A percentile compares a stretch with the other conserved stretches of the same genome.
phyloP scores from a whole-genome alignment of 2,113 vertebrate species.

The Pica pica region DNA sequence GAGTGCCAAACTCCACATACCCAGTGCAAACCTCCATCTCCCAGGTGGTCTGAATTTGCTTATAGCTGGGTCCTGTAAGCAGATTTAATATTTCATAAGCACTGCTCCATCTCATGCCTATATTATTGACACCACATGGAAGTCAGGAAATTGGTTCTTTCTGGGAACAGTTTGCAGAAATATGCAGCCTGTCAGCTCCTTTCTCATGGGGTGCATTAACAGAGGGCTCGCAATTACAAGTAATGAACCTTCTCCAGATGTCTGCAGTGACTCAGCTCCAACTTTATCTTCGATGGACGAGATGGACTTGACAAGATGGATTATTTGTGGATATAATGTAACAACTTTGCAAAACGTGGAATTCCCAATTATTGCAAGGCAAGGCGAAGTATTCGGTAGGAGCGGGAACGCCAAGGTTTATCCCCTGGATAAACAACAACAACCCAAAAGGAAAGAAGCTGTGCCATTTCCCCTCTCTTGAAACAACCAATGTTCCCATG shows the following conservation, averaged over 20 bases:
- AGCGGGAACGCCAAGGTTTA: background rate
- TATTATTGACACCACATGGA: constrained; percentile 98
- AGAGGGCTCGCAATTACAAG: constrained; percentile 89
- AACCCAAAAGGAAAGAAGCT: constrained; percentile 50
- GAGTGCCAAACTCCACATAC: constrained; percentile 66
- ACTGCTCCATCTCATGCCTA: constrained; percentile 84
- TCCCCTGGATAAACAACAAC: constrained; percentile 47
- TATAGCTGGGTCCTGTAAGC: constrained; percentile 76
- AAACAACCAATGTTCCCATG: constrained; percentile 55
- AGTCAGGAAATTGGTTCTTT: constrained; percentile 92
- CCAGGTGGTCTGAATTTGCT: constrained; percentile 93
- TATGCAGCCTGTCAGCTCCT: constrained; percentile 87
- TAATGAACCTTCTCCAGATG: constrained; percentile 89
- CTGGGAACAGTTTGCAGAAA: constrained; percentile 91
- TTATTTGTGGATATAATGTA: constrained; percentile 71
- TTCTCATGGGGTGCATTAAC: constrained; percentile 83
- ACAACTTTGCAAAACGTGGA: constrained; percentile 60
- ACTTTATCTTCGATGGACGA: constrained; percentile 68
- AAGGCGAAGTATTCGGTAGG: constrained; percentile 32
- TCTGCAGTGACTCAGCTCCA: constrained; percentile 79
- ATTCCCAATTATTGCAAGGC: constrained; percentile 61
- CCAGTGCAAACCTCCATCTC: constrained; percentile 74
- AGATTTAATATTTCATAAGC: constrained; percentile 98
- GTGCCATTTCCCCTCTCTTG: constrained; percentile 32
- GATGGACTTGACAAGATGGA: constrained; percentile 77